A percentile compares a stretch with the other conserved stretches of the same genome.
phyloP scores from a whole-genome alignment of 2,113 vertebrate species.

The Poeciliopsis occidentalis region DNA sequence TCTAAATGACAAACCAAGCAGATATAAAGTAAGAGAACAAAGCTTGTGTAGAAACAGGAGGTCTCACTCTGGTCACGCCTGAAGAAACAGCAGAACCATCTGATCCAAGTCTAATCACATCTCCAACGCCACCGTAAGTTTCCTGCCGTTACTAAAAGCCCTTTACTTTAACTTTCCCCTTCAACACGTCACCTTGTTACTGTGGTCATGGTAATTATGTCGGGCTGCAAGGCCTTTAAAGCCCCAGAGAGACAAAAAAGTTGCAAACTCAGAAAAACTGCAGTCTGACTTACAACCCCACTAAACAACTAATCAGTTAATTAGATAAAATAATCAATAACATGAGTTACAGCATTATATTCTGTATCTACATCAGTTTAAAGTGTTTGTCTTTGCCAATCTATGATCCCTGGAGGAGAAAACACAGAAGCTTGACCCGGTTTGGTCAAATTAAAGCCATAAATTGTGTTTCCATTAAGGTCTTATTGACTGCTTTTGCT shows the following conservation, averaged over 20 bases:
- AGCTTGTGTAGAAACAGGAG: neutral
- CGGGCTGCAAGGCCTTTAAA: neutral
- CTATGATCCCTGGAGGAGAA: constrained; percentile 19
- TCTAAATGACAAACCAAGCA: neutral
- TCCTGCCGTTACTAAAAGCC: neutral
- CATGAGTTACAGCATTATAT: neutral
- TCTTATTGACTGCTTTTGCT: constrained; percentile 54
- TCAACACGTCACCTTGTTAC: neutral
- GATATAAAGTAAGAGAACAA: neutral
- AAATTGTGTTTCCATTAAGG: constrained; percentile 66
- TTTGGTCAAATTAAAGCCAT: constrained; percentile 67
- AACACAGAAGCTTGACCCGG: constrained; percentile 26
- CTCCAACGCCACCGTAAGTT: neutral
- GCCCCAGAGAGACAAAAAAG: neutral
- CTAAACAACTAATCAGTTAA: constrained; percentile 2
- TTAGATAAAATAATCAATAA: constrained; percentile 12
- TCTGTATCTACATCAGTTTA: constrained; percentile 11
- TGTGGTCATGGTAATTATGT: neutral
- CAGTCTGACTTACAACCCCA: neutral
- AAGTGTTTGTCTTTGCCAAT: constrained; percentile 2
- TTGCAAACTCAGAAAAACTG: neutral
- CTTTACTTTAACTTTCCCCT: neutral
- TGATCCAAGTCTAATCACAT: neutral
- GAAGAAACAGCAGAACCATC: too few species aligned
- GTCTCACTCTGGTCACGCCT: neutral